phyloP scores from a whole-genome alignment of 2,888 invertebrate genomes.

The Diloba caeruleocephala region DNA sequence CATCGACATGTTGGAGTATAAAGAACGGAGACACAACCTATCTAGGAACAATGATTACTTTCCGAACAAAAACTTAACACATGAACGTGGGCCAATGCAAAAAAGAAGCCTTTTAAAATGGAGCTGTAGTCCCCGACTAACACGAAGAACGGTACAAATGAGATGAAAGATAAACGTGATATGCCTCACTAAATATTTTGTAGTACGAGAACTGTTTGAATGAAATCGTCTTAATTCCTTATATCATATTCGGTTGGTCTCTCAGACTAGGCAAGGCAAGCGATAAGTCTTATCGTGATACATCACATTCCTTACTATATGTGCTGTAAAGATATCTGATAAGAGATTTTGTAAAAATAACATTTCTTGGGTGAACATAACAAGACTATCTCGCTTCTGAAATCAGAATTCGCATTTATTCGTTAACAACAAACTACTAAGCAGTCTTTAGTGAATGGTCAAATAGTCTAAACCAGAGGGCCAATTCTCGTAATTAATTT shows the following conservation, averaged over 20 bases:
- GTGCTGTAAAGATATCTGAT: conserved; percentile 50
- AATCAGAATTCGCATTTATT: conserved; percentile 6
- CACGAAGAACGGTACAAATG: conserved; percentile 20
- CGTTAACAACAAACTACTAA: background rate
- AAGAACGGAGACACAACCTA: conserved; percentile 63
- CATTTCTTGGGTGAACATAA: conserved; percentile 42
- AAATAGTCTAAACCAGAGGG: too few species aligned
- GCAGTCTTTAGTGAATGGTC: too few species aligned
- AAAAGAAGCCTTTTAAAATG: conserved; percentile 39
- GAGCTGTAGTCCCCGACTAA: conserved; percentile 8
- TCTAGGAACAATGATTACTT: conserved; percentile 60
- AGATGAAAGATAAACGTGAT: conserved; percentile 36
- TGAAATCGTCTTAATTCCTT: conserved; percentile 50
- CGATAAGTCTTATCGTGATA: conserved; percentile 65
- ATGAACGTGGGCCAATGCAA: conserved; percentile 29
- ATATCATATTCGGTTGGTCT: conserved; percentile 45
- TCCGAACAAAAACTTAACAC: conserved; percentile 46
- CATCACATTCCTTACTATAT: conserved; percentile 57
- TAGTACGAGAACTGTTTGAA: conserved; percentile 44
- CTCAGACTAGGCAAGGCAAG: conserved; percentile 48
- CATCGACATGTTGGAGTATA: conserved; percentile 66
- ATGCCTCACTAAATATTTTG: conserved; percentile 38
- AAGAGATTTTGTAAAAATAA: conserved; percentile 54
- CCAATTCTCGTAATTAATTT: too few species aligned
- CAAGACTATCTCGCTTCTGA: conserved; percentile 28